Evolutionary conservation across 2,888 invertebrate genomes (phyloP), one percentile per base, ranked within the genome.

Genomic region (Mellilla xanthometata): DNA sequence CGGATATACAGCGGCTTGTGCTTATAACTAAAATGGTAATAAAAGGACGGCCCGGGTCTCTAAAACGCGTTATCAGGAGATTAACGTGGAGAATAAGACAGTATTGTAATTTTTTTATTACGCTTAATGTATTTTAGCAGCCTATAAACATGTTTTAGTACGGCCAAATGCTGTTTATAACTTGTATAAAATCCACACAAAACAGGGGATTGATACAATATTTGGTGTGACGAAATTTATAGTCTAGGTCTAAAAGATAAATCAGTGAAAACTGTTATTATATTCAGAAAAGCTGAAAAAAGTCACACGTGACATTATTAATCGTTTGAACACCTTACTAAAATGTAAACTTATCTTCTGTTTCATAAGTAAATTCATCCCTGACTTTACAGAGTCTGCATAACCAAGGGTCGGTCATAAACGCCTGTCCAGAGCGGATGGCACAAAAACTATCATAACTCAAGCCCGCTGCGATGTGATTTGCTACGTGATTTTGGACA

Each of bases 371-470:
- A 19, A 6, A 5, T 19, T 19, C 8, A 8, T 1, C 8, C 7
- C 8, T 1, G 24, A 24, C 7, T 7, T 24, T 58, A n/a, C 56
- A 56, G 59, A 56, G 55, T 54, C 54, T 45, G 46, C 49, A 10
- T 27, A 28, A 39, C 12, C 36, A 13, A 58, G 57, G 55, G 49
- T 58, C 59, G 60, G 56, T 69, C 69, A 72, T 78, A 76, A 77
- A 76, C 64, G 74, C 68, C 3, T 24, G 4, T 8, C 68, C 57
- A 49, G 50, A 27, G 58, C 39, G 63, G 57, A 54, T 56, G 55
- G 61, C 59, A 65, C 73, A 74, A 74, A 75, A 76, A 76, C 76
- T 74, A 72, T 73, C 78, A 76, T 78, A 76, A 77, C 65, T 77
- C 76, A 73, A 65, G 66, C 60, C 56, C 10, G 57, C 54, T 56